A percentile compares a stretch with the other conserved stretches of the same genome.
These are phyloP conservation scores for Myoxocephalus aenaeus DNA, from an alignment of 2,797 vertebrate genomes.

Conservation along the genomic window DNA sequence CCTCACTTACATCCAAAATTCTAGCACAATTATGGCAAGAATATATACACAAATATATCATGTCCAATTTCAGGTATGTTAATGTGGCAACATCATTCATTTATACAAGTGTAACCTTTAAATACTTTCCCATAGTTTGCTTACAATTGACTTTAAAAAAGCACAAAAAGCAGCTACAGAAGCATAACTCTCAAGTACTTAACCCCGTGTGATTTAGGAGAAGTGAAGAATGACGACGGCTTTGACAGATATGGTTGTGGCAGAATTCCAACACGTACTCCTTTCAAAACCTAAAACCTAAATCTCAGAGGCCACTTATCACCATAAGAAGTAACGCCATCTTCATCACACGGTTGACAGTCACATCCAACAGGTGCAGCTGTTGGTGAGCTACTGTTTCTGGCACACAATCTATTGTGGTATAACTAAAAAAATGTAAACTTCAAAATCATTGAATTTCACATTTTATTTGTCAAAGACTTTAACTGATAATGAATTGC, in stretches of 20 bases:
- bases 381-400: background rate
- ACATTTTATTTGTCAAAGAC: constrained; percentile 5
- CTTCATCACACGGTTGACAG: background rate
- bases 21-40: background rate
- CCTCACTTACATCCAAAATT: background rate
- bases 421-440: too few relatives aligned
- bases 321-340: background rate
- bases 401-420: background rate
- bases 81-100: background rate
- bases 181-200: constrained; percentile 6
- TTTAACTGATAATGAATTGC: background rate
- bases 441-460: background rate
- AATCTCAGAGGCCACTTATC: constrained; percentile 39
- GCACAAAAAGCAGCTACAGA: background rate
- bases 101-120: background rate
- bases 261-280: constrained; percentile 12
- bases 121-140: background rate
- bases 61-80: background rate
- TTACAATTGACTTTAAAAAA: background rate
- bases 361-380: constrained; percentile 24
- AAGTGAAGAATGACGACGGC: constrained; percentile 5
- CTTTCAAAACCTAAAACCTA: constrained; percentile 23
- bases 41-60: background rate
- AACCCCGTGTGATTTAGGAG: background rate
- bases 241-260: constrained; percentile 17